phyloP scores from a whole-genome alignment of 2,888 invertebrate genomes.

The Napeogenes inachia region DNA sequence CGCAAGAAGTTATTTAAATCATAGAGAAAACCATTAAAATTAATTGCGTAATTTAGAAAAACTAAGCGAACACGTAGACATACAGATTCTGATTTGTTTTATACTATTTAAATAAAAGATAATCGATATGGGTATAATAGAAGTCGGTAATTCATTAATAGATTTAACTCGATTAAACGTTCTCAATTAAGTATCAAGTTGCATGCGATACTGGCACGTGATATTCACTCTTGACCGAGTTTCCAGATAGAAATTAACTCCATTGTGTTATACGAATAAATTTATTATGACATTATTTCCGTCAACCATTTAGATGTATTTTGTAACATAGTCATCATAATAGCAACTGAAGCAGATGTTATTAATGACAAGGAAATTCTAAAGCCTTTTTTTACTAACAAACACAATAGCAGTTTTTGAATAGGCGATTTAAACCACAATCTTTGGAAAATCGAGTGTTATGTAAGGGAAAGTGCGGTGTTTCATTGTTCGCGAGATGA shows the following conservation, averaged over 20 bases:
- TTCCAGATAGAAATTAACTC: constrained; percentile 10
- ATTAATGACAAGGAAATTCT: neutral
- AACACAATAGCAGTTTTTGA: constrained; percentile 26
- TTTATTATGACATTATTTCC: neutral
- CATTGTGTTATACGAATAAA: neutral
- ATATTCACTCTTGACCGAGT: constrained; percentile 25
- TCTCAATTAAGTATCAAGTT: constrained; percentile 13
- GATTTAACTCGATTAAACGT: constrained; percentile 13
- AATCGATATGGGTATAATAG: too few relatives aligned
- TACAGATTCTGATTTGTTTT: too few relatives aligned
- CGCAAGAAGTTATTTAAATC: too few relatives aligned
- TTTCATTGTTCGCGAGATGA: constrained; percentile 16
- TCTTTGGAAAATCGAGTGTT: constrained; percentile 25
- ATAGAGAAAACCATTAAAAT: too few relatives aligned
- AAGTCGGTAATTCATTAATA: constrained; percentile 9
- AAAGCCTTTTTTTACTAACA: neutral
- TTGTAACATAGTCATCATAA: too few relatives aligned
- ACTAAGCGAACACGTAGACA: too few relatives aligned
- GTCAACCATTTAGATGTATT: too few relatives aligned
- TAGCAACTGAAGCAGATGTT: too few relatives aligned
- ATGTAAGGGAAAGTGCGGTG: constrained; percentile 19
- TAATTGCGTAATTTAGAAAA: too few relatives aligned
- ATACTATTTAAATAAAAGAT: too few relatives aligned
- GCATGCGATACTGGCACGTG: constrained; percentile 14
- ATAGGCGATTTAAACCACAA: constrained; percentile 27